These are phyloP conservation scores for Lanius ludovicianus DNA, from an alignment of 2,113 vertebrate species.

Conservation along the genomic window DNA sequence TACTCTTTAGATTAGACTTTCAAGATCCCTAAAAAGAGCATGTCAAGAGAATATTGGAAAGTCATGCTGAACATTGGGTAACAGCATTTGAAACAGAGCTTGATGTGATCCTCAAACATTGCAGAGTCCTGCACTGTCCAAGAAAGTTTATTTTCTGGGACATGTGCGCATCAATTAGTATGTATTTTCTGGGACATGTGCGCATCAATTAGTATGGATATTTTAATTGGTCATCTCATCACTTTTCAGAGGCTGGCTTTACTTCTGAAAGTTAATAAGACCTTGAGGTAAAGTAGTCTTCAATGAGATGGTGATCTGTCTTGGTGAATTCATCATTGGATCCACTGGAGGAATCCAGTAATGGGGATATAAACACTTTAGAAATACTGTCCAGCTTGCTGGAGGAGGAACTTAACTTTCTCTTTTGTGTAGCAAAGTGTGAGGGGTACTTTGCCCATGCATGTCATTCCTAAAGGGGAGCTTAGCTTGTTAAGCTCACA, in stretches of 20 bases:
- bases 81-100: background rate
- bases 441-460: background rate
- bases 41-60: background rate
- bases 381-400: background rate
- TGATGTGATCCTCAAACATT: background rate
- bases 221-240: slow-evolving; percentile 1
- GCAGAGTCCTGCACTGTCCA: background rate
- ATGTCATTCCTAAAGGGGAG: background rate
- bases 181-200: background rate
- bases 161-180: background rate
- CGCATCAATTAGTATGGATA: background rate
- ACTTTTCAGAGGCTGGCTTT: background rate
- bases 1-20: background rate
- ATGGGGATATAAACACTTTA: background rate
- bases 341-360: background rate
- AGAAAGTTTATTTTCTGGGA: background rate
- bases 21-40: background rate
- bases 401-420: background rate
- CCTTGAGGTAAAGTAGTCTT: background rate
- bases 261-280: background rate
- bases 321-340: background rate
- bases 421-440: background rate
- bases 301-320: background rate
- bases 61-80: background rate
- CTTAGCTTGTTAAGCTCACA: background rate